These are phyloP conservation scores for Phocides pigmalion DNA, from an alignment of 1,140 invertebrate genomes.

Conservation along the genomic window DNA sequence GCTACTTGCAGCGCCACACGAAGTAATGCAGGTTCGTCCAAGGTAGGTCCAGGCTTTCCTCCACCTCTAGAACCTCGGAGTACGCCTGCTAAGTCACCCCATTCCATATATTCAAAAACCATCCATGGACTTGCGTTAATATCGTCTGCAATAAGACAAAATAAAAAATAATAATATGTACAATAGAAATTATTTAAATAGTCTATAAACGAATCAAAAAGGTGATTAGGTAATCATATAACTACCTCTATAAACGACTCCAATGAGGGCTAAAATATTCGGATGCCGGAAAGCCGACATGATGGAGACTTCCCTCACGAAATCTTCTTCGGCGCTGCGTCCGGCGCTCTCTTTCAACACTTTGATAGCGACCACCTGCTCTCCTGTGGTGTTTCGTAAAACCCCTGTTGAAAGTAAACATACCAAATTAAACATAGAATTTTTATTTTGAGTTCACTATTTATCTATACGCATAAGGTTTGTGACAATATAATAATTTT, in stretches of 20 bases:
- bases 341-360: slow-evolving; percentile 92
- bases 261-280: slow-evolving; percentile 93
- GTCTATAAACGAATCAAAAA: not conserved
- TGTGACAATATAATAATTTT: no score
- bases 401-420: slow-evolving; percentile 80
- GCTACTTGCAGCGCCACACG: slow-evolving; percentile 89
- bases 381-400: slow-evolving; percentile 75
- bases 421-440: slow-evolving; percentile 25
- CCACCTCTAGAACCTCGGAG: slow-evolving; percentile 86
- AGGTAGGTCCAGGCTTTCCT: slow-evolving; percentile 70
- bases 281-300: slow-evolving; percentile 95
- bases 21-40: slow-evolving; percentile 84
- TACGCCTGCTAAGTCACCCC: slow-evolving; percentile 94
- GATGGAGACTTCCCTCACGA: slow-evolving; percentile 94
- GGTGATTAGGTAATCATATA: not conserved
- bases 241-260: slow-evolving; percentile 90
- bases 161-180: slow-evolving; percentile 21
- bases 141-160: slow-evolving; percentile 85
- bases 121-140: slow-evolving; percentile 91
- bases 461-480: not conserved
- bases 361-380: slow-evolving; percentile 91
- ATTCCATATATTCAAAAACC: slow-evolving; percentile 97
- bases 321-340: slow-evolving; percentile 93
- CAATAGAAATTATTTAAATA: no score
- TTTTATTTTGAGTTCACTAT: not conserved